Base-by-base conservation (phyloP, 64 coral and sea anemone species). In the Platygyra sinensis region DNA sequence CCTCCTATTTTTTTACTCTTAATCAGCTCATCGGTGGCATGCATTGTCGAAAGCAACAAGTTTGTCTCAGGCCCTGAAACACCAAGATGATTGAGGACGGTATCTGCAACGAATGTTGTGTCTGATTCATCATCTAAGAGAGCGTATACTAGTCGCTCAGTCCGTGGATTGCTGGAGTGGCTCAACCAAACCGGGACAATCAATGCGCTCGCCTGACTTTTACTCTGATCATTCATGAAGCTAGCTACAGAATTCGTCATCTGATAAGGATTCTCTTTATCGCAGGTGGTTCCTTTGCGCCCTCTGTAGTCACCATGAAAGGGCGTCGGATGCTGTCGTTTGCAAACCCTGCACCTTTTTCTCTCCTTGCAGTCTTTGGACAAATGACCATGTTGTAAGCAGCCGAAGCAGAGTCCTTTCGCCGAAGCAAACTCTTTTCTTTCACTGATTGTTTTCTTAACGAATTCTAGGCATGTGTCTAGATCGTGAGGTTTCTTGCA, bases 221-320 rank as follows among this genome's bases (percentile, higher is more conserved):
- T 82, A 29, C 38, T 19, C 31, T 15, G 30, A 28, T n/a, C n/a
- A n/a, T n/a, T n/a, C n/a, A n/a, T n/a, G n/a, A n/a, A n/a, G n/a
- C n/a, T n/a, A n/a, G n/a, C n/a, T n/a, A n/a, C n/a, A n/a, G n/a
- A n/a, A n/a, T n/a, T n/a, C n/a, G n/a, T n/a, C n/a, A n/a, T n/a
- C n/a, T n/a, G n/a, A n/a, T n/a, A n/a, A n/a, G n/a, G n/a, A n/a
- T n/a, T n/a, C n/a, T n/a, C n/a, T n/a, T n/a, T n/a, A n/a, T n/a
- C n/a, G n/a, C n/a, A n/a, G n/a, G n/a, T n/a, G n/a, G n/a, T n/a
- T n/a, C n/a, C n/a, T n/a, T n/a, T n/a, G n/a, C n/a, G n/a, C n/a
- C n/a, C n/a, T n/a, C n/a, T n/a, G n/a, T n/a, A n/a, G n/a, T 96
- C 90, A 5, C 94, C 94, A 49, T 96, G 90, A 11, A 96, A 46